Evolutionary conservation across 2,888 invertebrate genomes (phyloP).

Genomic region (Cerceris ruficornis): DNA sequence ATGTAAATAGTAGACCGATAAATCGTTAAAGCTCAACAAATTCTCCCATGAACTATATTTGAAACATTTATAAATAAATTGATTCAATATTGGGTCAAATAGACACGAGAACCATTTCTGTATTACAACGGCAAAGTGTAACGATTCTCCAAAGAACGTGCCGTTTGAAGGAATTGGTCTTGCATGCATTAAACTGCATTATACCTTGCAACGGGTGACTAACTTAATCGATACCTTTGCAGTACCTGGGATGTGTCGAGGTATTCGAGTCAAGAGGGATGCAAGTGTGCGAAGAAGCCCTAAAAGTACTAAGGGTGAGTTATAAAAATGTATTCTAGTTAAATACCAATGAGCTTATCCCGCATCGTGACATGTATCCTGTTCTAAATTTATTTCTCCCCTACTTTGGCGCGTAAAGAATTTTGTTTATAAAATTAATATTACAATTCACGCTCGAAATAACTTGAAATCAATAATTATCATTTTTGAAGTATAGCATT

Average conservation of each 20-base stretch:
- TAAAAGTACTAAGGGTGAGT: slow-evolving; percentile 96
- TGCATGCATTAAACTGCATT: neutral
- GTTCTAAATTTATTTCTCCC: neutral
- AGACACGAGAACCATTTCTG: no score
- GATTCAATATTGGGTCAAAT: no score
- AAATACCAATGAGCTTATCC: neutral
- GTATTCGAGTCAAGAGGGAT: slow-evolving; percentile 99
- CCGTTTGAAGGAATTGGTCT: no score
- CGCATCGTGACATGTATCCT: neutral
- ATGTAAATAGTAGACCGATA: no score
- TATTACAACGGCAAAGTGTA: no score
- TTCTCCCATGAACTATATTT: no score
- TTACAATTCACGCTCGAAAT: no score
- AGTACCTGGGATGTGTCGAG: slow-evolving; percentile 99
- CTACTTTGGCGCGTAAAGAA: neutral
- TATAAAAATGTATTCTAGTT: slow-evolving; percentile 8
- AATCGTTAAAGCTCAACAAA: no score
- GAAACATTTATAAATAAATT: no score
- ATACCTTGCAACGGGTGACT: slow-evolving; percentile 3
- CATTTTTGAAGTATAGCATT: neutral
- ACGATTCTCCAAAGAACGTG: no score
- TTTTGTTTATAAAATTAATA: no score
- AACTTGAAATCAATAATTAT: no score
- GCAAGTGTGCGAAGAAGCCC: slow-evolving; percentile 99
- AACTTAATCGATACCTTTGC: slow-evolving; percentile 68